A percentile compares a stretch with the other conserved stretches of the same genome.
Evolutionary conservation across 2,888 invertebrate species (phyloP).

Genomic region (Thereva nobilitata): DNA sequence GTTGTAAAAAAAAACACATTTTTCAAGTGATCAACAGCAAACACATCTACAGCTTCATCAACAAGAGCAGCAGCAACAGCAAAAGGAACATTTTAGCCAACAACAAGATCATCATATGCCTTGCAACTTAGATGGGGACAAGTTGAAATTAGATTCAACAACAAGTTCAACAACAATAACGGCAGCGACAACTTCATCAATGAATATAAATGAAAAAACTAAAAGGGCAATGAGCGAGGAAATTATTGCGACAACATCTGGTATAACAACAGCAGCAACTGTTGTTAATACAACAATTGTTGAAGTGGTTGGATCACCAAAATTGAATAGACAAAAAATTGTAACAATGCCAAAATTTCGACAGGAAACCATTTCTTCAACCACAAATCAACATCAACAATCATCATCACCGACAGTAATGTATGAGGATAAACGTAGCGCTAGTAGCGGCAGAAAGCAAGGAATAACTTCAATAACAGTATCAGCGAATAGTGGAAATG

Average conservation of each 20-base stretch:
- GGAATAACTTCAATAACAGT: constrained; percentile 13
- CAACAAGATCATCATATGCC: constrained; percentile 26
- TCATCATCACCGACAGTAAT: constrained; percentile 4
- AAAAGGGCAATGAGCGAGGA: no score
- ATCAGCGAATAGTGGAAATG: constrained; percentile 2
- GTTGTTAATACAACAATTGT: constrained; percentile 23
- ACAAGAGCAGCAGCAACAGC: constrained; percentile 14
- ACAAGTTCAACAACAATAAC: neutral
- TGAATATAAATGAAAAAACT: neutral
- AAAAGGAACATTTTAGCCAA: constrained; percentile 2
- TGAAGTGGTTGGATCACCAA: constrained; percentile 17
- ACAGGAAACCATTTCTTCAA: constrained; percentile 10
- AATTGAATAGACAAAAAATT: constrained; percentile 23
- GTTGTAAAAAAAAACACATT: constrained; percentile 19
- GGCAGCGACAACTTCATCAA: neutral
- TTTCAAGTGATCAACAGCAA: constrained; percentile 38
- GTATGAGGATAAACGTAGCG: constrained; percentile 14
- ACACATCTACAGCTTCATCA: neutral
- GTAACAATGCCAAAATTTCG: neutral
- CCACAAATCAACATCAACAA: neutral
- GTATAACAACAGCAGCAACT: constrained; percentile 14
- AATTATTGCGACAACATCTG: neutral
- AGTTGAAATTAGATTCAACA: neutral
- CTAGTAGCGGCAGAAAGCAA: constrained; percentile 13
- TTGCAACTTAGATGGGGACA: neutral